These are phyloP conservation scores for Tokudaia muenninki DNA, from an alignment of 2,797 vertebrate species.

Conservation along the genomic window DNA sequence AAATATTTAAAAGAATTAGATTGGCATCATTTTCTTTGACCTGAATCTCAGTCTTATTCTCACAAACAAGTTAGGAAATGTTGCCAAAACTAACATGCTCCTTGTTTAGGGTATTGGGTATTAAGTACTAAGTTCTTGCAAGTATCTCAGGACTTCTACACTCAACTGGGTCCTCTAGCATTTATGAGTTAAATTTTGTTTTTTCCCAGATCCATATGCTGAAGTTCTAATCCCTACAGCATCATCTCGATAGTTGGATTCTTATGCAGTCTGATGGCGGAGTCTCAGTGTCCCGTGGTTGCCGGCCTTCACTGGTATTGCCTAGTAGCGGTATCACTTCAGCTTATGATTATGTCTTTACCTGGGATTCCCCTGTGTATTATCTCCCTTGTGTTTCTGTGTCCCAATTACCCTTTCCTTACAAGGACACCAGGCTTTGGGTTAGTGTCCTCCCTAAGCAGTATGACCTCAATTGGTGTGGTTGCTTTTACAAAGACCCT, in stretches of 20 bases:
- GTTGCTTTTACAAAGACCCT: background rate
- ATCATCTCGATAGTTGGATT: background rate
- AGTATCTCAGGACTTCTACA: background rate
- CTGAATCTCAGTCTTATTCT: constrained; percentile 9
- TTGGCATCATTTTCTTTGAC: constrained; percentile 36
- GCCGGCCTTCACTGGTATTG: background rate
- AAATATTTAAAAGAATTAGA: constrained; percentile 43
- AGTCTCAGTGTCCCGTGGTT: background rate
- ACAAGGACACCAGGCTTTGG: background rate
- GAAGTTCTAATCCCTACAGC: background rate
- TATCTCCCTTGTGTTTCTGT: background rate
- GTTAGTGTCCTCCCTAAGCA: background rate
- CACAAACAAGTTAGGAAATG: background rate
- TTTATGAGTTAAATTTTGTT: background rate
- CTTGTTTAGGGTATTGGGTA: constrained; percentile 40
- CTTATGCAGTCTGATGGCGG: background rate
- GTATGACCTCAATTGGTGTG: background rate
- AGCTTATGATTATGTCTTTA: background rate
- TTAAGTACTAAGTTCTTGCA: constrained; percentile 42
- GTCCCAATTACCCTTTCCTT: background rate
- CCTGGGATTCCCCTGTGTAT: background rate
- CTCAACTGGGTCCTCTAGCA: background rate
- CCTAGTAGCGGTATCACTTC: background rate
- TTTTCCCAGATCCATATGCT: background rate
- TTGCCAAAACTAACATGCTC: constrained; percentile 41